phyloP scores from a whole-genome alignment of 2,113 vertebrate species.

The Nycticebus coucang region DNA sequence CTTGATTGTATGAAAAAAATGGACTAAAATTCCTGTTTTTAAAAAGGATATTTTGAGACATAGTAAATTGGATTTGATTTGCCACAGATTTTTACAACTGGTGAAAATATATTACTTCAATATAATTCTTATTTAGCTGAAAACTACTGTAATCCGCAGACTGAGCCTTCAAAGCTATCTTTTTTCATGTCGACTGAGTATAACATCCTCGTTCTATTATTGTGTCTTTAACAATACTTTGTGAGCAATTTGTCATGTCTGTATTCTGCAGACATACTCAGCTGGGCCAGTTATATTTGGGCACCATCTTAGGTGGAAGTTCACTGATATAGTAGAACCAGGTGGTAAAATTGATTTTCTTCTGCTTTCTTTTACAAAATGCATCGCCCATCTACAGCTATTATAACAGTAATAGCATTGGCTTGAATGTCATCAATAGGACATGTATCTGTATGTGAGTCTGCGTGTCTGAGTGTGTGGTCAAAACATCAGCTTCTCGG shows the following conservation, averaged over 20 bases:
- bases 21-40: neutral
- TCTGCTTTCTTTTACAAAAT: slow-evolving; percentile 4
- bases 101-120: neutral
- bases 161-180: neutral
- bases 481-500: neutral
- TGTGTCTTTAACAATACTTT: neutral
- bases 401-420: neutral
- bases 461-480: neutral
- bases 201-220: neutral
- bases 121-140: neutral
- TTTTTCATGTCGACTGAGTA: neutral
- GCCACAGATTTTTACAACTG: neutral
- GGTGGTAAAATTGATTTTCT: neutral
- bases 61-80: slow-evolving; percentile 27
- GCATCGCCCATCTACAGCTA: neutral
- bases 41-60: neutral
- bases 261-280: neutral
- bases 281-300: neutral
- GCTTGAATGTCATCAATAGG: neutral
- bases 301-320: neutral
- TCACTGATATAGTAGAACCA: neutral
- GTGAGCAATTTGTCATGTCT: neutral
- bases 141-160: neutral
- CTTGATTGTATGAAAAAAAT: neutral
- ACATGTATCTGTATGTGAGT: neutral